Evolutionary conservation across 2,888 invertebrate species (phyloP), one percentile per base, ranked within the genome.

Genomic region (Acrobeloides nanus): DNA sequence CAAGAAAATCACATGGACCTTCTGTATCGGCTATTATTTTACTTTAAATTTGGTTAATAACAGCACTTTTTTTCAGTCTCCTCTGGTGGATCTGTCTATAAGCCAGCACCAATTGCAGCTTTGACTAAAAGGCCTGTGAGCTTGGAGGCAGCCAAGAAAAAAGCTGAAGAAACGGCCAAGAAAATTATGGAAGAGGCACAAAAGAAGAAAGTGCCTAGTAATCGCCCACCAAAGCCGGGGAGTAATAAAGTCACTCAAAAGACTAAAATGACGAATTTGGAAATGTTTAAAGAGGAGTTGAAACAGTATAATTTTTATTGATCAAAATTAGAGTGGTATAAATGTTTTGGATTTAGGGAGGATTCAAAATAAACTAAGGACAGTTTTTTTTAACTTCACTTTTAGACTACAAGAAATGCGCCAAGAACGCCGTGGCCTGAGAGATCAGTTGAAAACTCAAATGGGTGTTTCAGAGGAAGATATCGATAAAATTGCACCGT

Each of bases 251-350:
- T 56, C 32, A 48, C 51, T 18, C 52, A 59, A 18, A 85, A 85
- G 59, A 92, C 89, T 74, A 89, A 89, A 75, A 93, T 93, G 74
- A 92, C 89, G 73, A 95, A 97, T 76, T 79, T 99, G 55, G 97
- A 99, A 75, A 78, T 89, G 15, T 99, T 99, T 73, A 99, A 99
- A 76, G 95, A 97, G 75, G 97, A 99, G 77, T 76, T 99, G 34
- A 84, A 89, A 80, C 84, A 86, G 89, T 89, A 75, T 80, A 82
- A 76, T 44, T 43, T 43, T 46, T 29, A 42, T 24, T 35, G 39
- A 41, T 52, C 51, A 38, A 3, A 47, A n/a, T 39, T 37, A 24
- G 18, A 41, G 46, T 46, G n/a, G n/a, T n/a, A n/a, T n/a, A n/a
- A n/a, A n/a, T n/a, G n/a, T n/a, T n/a, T n/a, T n/a, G n/a, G n/a